These are phyloP conservation scores for Protomyctophum bolini DNA, from an alignment of 2,113 vertebrate genomes.

Conservation along the genomic window DNA sequence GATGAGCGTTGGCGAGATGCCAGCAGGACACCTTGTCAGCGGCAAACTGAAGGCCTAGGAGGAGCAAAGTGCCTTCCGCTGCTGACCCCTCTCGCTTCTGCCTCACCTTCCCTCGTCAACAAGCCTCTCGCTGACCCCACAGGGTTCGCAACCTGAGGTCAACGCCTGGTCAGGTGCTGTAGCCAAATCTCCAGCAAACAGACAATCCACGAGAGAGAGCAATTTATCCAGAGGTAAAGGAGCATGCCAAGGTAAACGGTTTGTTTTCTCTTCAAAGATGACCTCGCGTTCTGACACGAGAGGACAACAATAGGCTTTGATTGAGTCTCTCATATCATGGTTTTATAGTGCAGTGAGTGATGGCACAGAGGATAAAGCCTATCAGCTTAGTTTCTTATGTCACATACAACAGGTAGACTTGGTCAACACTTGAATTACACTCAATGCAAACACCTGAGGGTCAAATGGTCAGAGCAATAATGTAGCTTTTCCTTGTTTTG, in stretches of 20 bases:
- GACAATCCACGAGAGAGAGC: constrained; percentile 51
- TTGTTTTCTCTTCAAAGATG: constrained; percentile 65
- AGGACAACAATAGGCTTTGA: constrained; percentile 62
- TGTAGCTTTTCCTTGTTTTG: constrained; percentile 49
- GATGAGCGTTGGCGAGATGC: constrained; percentile 90
- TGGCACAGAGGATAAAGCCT: constrained; percentile 52
- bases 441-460: constrained; percentile 61
- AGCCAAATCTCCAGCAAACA: constrained; percentile 62
- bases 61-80: constrained; percentile 36
- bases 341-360: constrained; percentile 69
- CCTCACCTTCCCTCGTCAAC: constrained; percentile 11
- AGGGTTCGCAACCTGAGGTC: constrained; percentile 61
- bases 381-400: constrained; percentile 61
- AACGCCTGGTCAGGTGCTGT: constrained; percentile 78
- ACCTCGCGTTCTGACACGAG: constrained; percentile 65
- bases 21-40: constrained; percentile 93
- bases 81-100: constrained; percentile 25
- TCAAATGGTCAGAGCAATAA: constrained; percentile 53
- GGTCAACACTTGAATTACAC: constrained; percentile 61
- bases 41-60: constrained; percentile 72
- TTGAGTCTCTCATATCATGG: constrained; percentile 57
- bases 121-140: constrained; percentile 47
- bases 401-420: constrained; percentile 56
- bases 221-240: constrained; percentile 67
- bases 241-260: constrained; percentile 62